A percentile compares a stretch with the other conserved stretches of the same genome.
These are phyloP conservation scores for Manis javanica DNA, from an alignment of 2,797 vertebrate genomes.

Conservation along the genomic window DNA sequence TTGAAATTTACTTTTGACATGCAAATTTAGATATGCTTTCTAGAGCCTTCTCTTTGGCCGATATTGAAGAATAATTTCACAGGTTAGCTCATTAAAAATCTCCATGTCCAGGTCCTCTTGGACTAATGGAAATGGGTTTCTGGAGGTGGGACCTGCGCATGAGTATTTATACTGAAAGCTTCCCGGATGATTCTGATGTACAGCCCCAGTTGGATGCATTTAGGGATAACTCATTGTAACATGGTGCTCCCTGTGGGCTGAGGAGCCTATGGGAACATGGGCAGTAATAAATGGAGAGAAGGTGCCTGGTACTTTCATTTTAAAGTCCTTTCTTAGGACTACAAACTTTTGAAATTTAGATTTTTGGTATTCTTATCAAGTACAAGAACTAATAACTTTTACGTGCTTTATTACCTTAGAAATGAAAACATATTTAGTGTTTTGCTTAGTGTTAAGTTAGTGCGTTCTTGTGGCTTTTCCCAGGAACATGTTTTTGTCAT, in stretches of 20 bases:
- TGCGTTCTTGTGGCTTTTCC: background rate
- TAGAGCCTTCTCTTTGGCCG: background rate
- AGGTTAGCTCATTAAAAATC: background rate
- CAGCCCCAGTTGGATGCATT: background rate
- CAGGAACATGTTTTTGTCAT: background rate
- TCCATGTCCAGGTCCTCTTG: background rate
- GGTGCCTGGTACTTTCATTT: background rate
- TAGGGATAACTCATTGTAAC: background rate
- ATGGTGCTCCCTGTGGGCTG: background rate
- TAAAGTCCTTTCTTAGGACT: background rate
- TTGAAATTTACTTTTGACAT: background rate
- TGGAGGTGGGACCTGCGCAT: background rate
- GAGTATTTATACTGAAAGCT: background rate
- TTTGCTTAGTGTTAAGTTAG: background rate
- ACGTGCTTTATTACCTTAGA: conserved; percentile 41
- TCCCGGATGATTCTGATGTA: background rate
- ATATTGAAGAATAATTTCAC: background rate
- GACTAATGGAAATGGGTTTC: background rate
- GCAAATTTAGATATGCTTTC: background rate
- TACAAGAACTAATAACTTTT: background rate
- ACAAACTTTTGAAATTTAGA: background rate
- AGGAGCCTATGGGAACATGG: background rate
- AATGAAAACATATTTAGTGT: background rate
- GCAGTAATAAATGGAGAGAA: background rate
- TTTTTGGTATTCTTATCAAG: conserved; percentile 32